Evolutionary conservation across 2,797 vertebrate species (phyloP).

Genomic region (Notoglanidium macrostoma): DNA sequence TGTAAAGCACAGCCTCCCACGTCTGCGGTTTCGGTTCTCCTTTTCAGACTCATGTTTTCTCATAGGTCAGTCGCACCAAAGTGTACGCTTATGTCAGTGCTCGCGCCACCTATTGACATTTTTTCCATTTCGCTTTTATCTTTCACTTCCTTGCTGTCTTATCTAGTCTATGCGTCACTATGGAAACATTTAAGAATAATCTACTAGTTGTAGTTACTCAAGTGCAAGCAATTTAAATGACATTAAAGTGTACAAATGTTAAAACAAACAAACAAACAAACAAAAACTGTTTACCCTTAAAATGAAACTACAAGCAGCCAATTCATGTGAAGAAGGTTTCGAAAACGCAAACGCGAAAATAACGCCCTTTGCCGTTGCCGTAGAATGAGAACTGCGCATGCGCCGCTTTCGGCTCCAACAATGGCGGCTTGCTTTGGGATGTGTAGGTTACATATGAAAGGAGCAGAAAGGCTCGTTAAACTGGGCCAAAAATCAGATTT

Average conservation of each 20-base stretch:
- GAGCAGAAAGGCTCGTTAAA: slow-evolving; percentile 50
- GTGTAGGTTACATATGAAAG: slow-evolving; percentile 65
- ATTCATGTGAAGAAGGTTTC: not conserved
- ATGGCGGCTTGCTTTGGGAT: slow-evolving; percentile 74
- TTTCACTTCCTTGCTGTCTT: not conserved
- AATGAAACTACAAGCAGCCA: not conserved
- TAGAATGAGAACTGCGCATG: slow-evolving; percentile 65
- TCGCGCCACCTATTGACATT: slow-evolving; percentile 1
- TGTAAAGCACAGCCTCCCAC: slow-evolving; percentile 11
- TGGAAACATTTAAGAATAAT: not conserved
- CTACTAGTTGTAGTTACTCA: not conserved
- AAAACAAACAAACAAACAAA: not conserved
- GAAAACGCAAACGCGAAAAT: slow-evolving; percentile 10
- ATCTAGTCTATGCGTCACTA: not conserved
- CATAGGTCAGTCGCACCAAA: not conserved
- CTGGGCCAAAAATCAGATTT: slow-evolving; percentile 49
- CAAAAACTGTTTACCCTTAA: not conserved
- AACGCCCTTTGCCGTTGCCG: slow-evolving; percentile 53
- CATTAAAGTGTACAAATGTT: not conserved
- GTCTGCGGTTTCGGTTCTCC: slow-evolving; percentile 6
- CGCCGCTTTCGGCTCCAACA: slow-evolving; percentile 46
- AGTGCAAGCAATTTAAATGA: not conserved
- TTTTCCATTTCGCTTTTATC: not conserved
- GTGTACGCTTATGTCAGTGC: too few species aligned
- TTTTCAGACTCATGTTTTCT: not conserved